Base-by-base conservation (phyloP, 2,888 invertebrate species). In the Amphipyra berbera region DNA sequence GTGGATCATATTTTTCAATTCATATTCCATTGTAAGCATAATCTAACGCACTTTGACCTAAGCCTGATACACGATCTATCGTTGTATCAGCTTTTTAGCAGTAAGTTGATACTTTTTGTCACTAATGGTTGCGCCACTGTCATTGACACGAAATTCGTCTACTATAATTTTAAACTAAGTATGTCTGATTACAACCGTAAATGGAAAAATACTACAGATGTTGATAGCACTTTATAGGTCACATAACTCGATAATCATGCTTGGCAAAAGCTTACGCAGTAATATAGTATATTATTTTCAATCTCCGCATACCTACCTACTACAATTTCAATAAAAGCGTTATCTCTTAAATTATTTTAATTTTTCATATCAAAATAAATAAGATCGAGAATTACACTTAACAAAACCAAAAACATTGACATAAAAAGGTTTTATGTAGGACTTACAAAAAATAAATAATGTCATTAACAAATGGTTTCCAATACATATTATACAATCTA, bases 31-130 rank as follows among this genome's bases (percentile, higher is more conserved):
- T 30, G 6, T 52, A 53, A 49, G 35, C 44, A 33, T 53, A 50
- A 21, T 50, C 40, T 15, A 33, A 60, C 61, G 68, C 64, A 79
- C 74, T 76, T 78, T 81, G 79, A 74, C 70, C 74, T 65, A 55
- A 67, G 67, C 50, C 46, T 72, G 82, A 68, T 63, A 83, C 65
- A 63, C 59, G 73, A 82, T 70, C 61, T 60, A 50, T 62, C 61
- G 73, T 73, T 67, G 69, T 69, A 72, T 78, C 60, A 68, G 83
- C 82, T 71, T 66, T 82, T 81, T 59, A 62, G 64, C 50, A 56
- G 83, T 75, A 83, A 82, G 60, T 61, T 64, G 79, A 82, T 75
- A 65, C 45, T 54, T 41, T 38, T 57, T 27, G 56, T 62, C 41
- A 58, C 54, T 50, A 58, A 58, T 47, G 12, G 48, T 68, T 73